Conservation (phyloP, 2,888 invertebrate species). For the Lasioglossum zephyrum region DNA sequence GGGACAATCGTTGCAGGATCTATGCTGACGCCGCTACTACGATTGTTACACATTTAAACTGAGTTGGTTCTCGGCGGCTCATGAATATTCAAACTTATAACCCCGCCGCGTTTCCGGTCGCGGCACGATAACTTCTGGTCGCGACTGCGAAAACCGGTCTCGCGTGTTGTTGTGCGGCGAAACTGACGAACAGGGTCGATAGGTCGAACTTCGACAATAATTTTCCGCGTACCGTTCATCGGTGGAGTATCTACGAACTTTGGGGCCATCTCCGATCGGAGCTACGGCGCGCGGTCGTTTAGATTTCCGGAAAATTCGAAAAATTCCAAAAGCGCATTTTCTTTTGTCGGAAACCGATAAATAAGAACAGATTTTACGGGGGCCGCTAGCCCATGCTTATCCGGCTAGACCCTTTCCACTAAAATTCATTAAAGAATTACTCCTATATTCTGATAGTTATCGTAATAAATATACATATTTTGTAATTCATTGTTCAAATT, state of each 20-base stretch:
- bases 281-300: neutral
- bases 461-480: no score
- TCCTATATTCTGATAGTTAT: no score
- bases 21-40: neutral
- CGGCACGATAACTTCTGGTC: slow-evolving; percentile 22
- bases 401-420: no score
- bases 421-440: no score
- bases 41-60: slow-evolving; percentile 16
- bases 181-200: slow-evolving; percentile 9
- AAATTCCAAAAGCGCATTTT: neutral
- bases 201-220: slow-evolving; percentile 45
- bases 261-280: slow-evolving; percentile 23
- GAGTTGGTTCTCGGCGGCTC: neutral
- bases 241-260: slow-evolving; percentile 11
- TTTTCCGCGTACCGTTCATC: slow-evolving; percentile 22
- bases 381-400: no score
- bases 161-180: slow-evolving; percentile 22
- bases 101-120: slow-evolving; percentile 21
- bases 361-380: neutral
- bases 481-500: no score
- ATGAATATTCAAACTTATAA: slow-evolving; percentile 49
- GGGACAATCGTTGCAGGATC: neutral
- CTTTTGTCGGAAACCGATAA: neutral
- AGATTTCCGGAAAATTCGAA: neutral
- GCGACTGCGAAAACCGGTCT: slow-evolving; percentile 15